These are phyloP conservation scores for Forbesichthys agassizii DNA, from an alignment of 2,113 vertebrate species.

Conservation along the genomic window DNA sequence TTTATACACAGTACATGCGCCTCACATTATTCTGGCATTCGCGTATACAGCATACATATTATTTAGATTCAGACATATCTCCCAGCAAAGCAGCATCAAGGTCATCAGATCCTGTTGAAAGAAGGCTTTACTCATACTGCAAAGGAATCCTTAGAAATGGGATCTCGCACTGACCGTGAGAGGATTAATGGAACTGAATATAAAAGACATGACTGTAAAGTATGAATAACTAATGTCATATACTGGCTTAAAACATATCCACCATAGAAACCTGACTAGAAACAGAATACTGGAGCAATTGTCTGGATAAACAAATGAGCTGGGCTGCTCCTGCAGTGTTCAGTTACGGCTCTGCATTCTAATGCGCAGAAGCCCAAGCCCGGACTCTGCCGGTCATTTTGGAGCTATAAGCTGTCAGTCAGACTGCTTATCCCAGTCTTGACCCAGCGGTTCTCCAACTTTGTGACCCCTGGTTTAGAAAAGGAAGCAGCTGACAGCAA, in stretches of 20 bases:
- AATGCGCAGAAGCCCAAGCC: constrained; percentile 13
- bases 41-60: background rate
- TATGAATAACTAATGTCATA: background rate
- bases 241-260: constrained; percentile 16
- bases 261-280: constrained; percentile 13
- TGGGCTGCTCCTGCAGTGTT: constrained; percentile 7
- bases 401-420: constrained; percentile 30
- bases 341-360: constrained; percentile 24
- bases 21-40: background rate
- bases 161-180: background rate
- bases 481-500: background rate
- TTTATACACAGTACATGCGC: background rate
- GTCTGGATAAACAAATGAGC: constrained; percentile 19
- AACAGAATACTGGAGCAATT: background rate
- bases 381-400: constrained; percentile 32
- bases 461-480: background rate
- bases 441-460: background rate
- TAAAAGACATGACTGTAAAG: constrained; percentile 27
- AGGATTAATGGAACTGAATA: constrained; percentile 16
- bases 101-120: constrained; percentile 8
- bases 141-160: background rate
- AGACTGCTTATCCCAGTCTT: constrained; percentile 34
- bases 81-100: constrained; percentile 3
- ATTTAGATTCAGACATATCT: constrained; percentile 7
- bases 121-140: background rate